These are phyloP conservation scores for Melanotaenia pygmaea DNA, from an alignment of 2,797 vertebrate species.

Conservation along the genomic window DNA sequence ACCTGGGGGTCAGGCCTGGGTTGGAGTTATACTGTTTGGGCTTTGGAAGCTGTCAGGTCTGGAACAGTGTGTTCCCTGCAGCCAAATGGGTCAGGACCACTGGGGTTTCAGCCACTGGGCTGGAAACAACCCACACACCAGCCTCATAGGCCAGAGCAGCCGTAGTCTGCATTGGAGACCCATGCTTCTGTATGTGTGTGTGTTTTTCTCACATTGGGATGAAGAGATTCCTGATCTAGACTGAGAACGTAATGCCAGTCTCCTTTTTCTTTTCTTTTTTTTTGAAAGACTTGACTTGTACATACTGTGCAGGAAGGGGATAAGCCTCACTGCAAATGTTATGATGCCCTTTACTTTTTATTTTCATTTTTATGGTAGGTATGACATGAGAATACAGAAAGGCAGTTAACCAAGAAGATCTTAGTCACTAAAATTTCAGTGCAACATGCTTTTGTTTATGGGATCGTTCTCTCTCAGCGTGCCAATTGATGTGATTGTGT, in stretches of 20 bases:
- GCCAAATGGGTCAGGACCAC: constrained; percentile 57
- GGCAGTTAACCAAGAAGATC: not conserved
- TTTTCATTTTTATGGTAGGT: not conserved
- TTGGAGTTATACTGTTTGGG: constrained; percentile 38
- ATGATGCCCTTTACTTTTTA: not conserved
- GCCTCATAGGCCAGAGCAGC: constrained; percentile 12
- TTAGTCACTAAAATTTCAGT: not conserved
- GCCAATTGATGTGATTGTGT: not conserved
- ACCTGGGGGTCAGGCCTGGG: constrained; percentile 39
- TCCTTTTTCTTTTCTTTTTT: no score
- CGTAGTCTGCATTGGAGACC: constrained; percentile 3
- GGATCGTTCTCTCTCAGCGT: not conserved
- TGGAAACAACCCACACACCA: constrained; percentile 47
- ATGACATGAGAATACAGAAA: not conserved
- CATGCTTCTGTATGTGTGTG: not conserved
- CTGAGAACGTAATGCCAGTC: not conserved
- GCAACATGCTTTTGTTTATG: not conserved
- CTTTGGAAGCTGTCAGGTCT: constrained; percentile 42
- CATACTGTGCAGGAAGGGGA: not conserved
- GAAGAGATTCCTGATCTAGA: not conserved
- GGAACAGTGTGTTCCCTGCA: constrained; percentile 56
- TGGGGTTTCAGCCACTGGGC: constrained; percentile 53
- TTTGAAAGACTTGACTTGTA: not conserved
- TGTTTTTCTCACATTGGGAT: constrained; percentile 6
- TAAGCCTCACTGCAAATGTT: not conserved